These are phyloP conservation scores for Drosophila melanocephala DNA, from an alignment of 2,888 invertebrate species.

Conservation along the genomic window DNA sequence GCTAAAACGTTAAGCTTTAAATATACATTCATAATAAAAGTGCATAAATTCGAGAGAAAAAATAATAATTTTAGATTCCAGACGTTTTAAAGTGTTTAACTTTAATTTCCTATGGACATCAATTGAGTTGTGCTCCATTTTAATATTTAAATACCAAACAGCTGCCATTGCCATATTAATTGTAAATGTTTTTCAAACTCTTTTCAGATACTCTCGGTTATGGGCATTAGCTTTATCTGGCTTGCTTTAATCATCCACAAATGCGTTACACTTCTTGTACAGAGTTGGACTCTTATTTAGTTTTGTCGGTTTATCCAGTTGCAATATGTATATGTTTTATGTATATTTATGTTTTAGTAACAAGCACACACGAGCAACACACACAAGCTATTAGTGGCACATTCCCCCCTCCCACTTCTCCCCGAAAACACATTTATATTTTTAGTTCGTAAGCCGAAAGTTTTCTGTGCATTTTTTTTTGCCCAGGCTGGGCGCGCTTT, in stretches of 20 bases:
- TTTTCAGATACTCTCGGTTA: constrained; percentile 64
- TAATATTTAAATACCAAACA: neutral
- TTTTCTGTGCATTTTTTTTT: constrained; percentile 39
- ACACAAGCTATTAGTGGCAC: constrained; percentile 43
- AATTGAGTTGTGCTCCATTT: neutral
- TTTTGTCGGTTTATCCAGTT: constrained; percentile 57
- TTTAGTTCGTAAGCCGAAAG: constrained; percentile 68
- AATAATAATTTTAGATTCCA: neutral
- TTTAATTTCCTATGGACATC: neutral
- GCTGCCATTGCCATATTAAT: neutral
- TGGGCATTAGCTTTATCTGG: constrained; percentile 61
- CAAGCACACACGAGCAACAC: constrained; percentile 10
- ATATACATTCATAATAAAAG: neutral
- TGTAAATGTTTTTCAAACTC: neutral
- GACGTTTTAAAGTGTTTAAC: neutral
- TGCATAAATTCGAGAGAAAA: neutral
- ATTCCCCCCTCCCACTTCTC: constrained; percentile 35
- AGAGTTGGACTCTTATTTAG: constrained; percentile 63
- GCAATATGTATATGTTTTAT: constrained; percentile 64
- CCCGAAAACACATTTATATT: constrained; percentile 17
- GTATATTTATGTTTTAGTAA: constrained; percentile 52
- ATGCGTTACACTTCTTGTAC: constrained; percentile 52
- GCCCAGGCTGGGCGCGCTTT: constrained; percentile 47
- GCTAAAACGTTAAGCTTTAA: neutral
- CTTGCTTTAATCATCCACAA: constrained; percentile 46